Base-by-base conservation (phyloP, 2,113 vertebrate genomes). In the Odontesthes bonariensis region DNA sequence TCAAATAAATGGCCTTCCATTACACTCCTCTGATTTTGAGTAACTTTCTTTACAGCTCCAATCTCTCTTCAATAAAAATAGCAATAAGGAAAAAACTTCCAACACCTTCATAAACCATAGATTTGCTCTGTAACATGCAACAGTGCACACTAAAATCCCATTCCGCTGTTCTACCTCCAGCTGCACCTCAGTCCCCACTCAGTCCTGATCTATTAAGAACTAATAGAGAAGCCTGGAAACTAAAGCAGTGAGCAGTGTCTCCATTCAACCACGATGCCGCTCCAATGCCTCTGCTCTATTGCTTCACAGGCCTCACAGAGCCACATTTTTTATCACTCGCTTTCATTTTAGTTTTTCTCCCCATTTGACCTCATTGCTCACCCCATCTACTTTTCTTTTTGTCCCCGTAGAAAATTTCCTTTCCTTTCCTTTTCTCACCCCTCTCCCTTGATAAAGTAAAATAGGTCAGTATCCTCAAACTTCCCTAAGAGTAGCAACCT, bases 231-330 rank as follows among this genome's bases (percentile, higher is more conserved):
- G 22, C 62, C 71, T 69, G 72, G 66, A 72, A 87, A 75, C 62
- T 40, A 68, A 64, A 82, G 14, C 44, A 60, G 61, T 78, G 70
- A 82, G 13, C 44, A 63, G 61, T 80, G 70, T 82, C 73, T 81
- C 63, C 51, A 23, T 79, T 71, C 71, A 74, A 51, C 68, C 63
- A 55, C 53, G 51, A 40, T 79, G 57, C 58, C 55, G 38, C 58
- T 61, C 40, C 67, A 55, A 42, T 77, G 64, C 42, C 59, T 70
- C 81, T 38, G 13, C 38, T 75, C 46, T 16, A 4, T 66, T 73
- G 35, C 76, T 69, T 44, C 51, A 47, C 47, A 65, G 27, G 32
- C 67, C 31, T 72, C 38, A 58, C 12, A 56, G 22, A 27, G 13
- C n/a, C 7, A 51, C 40, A 35, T 78, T 5, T 17, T 69, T 64